Evolutionary conservation across 1,140 invertebrate species (phyloP).

Genomic region (Calephelis virginiensis): DNA sequence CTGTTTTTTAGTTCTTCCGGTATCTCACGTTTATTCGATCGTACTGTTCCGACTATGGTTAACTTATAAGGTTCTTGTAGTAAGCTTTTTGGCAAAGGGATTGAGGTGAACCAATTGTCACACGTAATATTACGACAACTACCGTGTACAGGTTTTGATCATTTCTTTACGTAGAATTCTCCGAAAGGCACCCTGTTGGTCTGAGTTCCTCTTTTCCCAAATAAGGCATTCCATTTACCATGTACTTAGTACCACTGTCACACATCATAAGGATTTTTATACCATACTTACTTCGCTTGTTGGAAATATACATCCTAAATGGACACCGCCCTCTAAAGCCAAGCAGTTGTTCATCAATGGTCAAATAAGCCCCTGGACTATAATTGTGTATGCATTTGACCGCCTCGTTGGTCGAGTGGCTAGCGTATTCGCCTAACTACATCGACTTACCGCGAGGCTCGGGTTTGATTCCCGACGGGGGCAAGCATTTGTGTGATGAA

Average conservation of each 20-base stretch:
- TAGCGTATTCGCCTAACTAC: too few relatives aligned
- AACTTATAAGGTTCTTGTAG: slow-evolving; percentile 22
- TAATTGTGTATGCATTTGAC: too few relatives aligned
- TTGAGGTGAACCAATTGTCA: slow-evolving; percentile 16
- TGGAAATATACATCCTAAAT: too few relatives aligned
- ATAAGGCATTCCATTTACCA: neutral
- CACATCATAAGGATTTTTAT: neutral
- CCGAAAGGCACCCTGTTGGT: neutral
- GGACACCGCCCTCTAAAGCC: too few relatives aligned
- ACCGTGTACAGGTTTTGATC: slow-evolving; percentile 1
- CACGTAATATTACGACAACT: slow-evolving; percentile 8
- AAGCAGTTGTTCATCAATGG: too few relatives aligned
- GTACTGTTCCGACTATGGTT: slow-evolving; percentile 26
- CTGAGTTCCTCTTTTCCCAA: neutral
- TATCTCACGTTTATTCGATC: slow-evolving; percentile 30
- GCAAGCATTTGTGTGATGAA: too few relatives aligned
- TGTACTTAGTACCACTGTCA: neutral
- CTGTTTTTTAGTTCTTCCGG: slow-evolving; percentile 30
- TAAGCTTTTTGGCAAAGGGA: neutral
- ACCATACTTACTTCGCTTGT: too few relatives aligned
- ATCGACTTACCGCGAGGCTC: too few relatives aligned
- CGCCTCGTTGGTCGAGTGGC: too few relatives aligned
- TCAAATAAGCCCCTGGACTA: too few relatives aligned
- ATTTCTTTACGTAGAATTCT: slow-evolving; percentile 14
- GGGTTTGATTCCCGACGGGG: too few relatives aligned